These are phyloP conservation scores for Holotrichia oblita DNA, from an alignment of 1,140 invertebrate genomes.

Conservation along the genomic window DNA sequence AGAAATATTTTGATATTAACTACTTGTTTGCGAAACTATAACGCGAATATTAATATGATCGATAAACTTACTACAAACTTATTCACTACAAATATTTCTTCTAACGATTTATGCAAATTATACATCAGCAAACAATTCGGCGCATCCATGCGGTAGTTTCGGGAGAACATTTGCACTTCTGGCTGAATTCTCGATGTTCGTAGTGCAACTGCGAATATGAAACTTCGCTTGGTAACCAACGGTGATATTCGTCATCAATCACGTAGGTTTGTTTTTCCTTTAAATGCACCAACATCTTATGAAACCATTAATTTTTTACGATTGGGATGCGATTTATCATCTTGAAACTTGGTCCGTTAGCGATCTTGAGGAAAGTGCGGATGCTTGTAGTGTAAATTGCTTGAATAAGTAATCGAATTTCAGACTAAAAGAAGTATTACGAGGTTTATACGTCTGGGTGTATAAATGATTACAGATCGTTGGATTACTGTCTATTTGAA, in stretches of 20 bases:
- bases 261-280: background rate
- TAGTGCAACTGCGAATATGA: background rate
- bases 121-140: background rate
- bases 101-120: background rate
- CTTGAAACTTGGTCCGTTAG: background rate
- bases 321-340: conserved; percentile 1
- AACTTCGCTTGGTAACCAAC: background rate
- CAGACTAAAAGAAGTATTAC: no score
- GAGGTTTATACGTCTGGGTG: no score
- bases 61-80: background rate
- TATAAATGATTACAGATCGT: no score
- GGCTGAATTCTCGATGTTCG: background rate
- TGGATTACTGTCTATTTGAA: no score
- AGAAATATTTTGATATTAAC: no score
- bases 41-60: background rate
- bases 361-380: background rate
- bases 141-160: background rate
- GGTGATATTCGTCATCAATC: background rate
- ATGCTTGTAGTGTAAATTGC: conserved; percentile 10
- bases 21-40: background rate
- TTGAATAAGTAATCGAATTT: background rate
- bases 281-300: conserved; percentile 9
- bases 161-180: background rate
- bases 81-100: background rate
- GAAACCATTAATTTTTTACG: background rate